Base-by-base conservation (phyloP, 2,113 vertebrate genomes). In the Malurus melanocephalus region DNA sequence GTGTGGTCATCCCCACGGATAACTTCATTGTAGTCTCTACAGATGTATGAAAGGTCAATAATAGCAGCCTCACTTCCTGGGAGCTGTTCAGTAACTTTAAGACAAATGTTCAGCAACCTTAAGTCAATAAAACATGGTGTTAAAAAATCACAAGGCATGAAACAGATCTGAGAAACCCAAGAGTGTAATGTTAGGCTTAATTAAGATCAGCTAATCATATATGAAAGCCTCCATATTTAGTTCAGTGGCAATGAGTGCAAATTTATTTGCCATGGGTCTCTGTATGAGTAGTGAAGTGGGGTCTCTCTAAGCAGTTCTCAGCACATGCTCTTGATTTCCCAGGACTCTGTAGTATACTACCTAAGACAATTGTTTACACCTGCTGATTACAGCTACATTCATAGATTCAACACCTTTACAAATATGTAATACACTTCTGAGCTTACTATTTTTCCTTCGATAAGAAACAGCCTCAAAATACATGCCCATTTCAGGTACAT, bases 131-230 rank as follows among this genome's bases (percentile, higher is more conserved):
- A 64, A 64, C 0, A 0, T 27, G 52, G 11, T 56, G 20, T 27
- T 64, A 67, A 83, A 87, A 89, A 57, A 0, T 0, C 0, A 0
- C 6, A 46, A 53, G 9, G 12, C 2, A 14, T 52, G 49, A 72
- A 91, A 53, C 5, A 82, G 5, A 4, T 40, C 59, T 88, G 59
- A 61, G 53, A 86, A 84, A 57, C 17, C 10, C 40, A 15, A 55
- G 12, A 55, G 13, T 55, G 7, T 74, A 42, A 64, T 64, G 42
- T 68, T 86, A 27, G 72, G 42, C 26, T 80, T 65, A 87, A 55
- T 66, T 88, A 56, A 85, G 20, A 16, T 30, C 0, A 69, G 38
- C 13, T 62, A 51, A 52, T 28, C 13, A 3, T 33, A 28, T 48
- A 26, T 80, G 28, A 71, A 71, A 83, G 0, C 15, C 18, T 80